A percentile compares a stretch with the other conserved stretches of the same genome.
phyloP scores from a whole-genome alignment of 2,797 vertebrate genomes.

The Lycodopsis pacificus region DNA sequence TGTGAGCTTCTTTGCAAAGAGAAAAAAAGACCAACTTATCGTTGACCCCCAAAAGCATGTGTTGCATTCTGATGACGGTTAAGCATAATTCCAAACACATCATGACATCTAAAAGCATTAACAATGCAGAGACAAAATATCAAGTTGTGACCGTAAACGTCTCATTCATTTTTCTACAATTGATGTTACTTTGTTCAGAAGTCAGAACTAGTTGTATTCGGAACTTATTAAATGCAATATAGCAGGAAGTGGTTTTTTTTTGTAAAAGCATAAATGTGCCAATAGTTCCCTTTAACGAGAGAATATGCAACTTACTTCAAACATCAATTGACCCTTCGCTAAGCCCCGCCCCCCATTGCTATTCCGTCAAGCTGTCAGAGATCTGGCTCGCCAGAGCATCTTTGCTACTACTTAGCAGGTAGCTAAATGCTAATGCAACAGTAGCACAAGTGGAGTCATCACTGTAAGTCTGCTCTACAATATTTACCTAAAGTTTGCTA shows the following conservation, averaged over 20 bases:
- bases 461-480: no score
- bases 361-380: no score
- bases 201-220: neutral
- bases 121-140: neutral
- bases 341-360: no score
- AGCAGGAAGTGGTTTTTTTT: neutral
- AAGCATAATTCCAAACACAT: neutral
- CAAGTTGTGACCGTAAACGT: neutral
- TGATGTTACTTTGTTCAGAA: conserved; percentile 3
- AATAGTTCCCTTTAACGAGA: no score
- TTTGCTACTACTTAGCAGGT: no score
- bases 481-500: no score
- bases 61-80: conserved; percentile 18
- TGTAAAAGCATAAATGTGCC: no score
- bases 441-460: no score
- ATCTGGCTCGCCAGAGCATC: no score
- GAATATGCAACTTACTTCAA: no score
- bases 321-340: no score
- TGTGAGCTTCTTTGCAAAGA: conserved; percentile 8
- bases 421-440: no score
- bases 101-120: neutral
- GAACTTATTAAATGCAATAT: neutral
- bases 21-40: conserved; percentile 12
- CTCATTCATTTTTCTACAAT: neutral
- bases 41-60: conserved; percentile 20